Evolutionary conservation across 2,113 vertebrate genomes (phyloP).

Genomic region (Dasyornis broadbenti): DNA sequence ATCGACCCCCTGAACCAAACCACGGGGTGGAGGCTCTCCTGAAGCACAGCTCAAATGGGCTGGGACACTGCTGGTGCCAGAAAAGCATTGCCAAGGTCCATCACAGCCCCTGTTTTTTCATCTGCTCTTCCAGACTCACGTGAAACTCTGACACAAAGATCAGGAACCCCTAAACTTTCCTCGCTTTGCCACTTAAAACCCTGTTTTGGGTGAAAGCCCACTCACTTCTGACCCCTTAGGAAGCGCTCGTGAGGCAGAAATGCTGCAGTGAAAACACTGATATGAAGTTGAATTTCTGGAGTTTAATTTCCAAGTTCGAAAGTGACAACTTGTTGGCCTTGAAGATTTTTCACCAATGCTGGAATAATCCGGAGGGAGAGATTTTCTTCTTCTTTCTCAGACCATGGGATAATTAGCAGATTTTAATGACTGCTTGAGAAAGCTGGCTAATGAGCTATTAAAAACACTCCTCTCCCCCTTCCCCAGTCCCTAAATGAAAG

Average conservation of each 20-base stretch:
- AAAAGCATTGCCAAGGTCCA: background rate
- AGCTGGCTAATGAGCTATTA: conserved; percentile 56
- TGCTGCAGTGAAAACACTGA: background rate
- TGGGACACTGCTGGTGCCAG: background rate
- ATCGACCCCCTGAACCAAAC: background rate
- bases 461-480: background rate
- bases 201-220: background rate
- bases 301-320: background rate
- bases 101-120: background rate
- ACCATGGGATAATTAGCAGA: conserved; percentile 59
- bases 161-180: background rate
- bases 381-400: conserved; percentile 18
- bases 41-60: background rate
- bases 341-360: background rate
- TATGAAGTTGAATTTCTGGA: background rate
- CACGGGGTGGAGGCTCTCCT: background rate
- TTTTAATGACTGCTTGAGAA: conserved; percentile 62
- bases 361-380: conserved; percentile 23
- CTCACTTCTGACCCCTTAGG: background rate
- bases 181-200: background rate
- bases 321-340: conserved; percentile 35
- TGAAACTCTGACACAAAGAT: background rate
- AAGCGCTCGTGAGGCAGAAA: background rate
- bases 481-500: background rate
- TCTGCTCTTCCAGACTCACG: rapidly evolving